Percentiles rank a stretch among this genome's conserved stretches.
phyloP scores from a whole-genome alignment of 2,888 invertebrate genomes.

The Gryllus longicercus region DNA sequence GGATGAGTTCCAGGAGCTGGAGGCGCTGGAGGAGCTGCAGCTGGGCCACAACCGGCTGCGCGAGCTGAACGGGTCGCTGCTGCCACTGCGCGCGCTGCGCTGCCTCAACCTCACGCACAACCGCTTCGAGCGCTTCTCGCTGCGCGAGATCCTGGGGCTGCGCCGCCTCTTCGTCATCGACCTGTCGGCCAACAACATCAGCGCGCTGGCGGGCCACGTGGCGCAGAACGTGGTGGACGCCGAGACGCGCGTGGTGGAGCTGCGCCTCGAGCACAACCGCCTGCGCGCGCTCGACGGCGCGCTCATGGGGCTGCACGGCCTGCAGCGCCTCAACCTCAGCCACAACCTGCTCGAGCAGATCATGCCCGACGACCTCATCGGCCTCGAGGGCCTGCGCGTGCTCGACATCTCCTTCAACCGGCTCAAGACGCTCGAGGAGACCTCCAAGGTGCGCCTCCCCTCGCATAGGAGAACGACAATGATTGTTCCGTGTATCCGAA shows the following conservation, averaged over 20 bases:
- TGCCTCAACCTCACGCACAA: conserved; percentile 75
- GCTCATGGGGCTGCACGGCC: conserved; percentile 68
- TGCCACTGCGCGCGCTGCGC: conserved; percentile 63
- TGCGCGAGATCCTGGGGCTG: conserved; percentile 73
- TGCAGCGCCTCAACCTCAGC: conserved; percentile 69
- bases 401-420: conserved; percentile 77
- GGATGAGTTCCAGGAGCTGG: conserved; percentile 72
- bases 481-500: too few species aligned
- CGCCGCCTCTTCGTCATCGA: conserved; percentile 67
- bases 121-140: conserved; percentile 69
- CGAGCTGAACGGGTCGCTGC: conserved; percentile 68
- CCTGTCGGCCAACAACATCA: conserved; percentile 72
- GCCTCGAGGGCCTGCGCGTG: conserved; percentile 67
- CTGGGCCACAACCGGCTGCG: conserved; percentile 70
- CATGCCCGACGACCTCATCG: conserved; percentile 73
- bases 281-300: conserved; percentile 69
- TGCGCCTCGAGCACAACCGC: conserved; percentile 71
- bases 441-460: conserved; percentile 64
- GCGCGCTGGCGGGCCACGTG: conserved; percentile 61
- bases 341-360: conserved; percentile 71
- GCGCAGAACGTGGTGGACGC: conserved; percentile 74
- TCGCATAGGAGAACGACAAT: too few species aligned
- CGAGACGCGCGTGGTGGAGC: conserved; percentile 67
- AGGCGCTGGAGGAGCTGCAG: conserved; percentile 64
- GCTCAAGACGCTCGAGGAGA: conserved; percentile 72